Conservation (phyloP, 2,797 vertebrate species). For the Acestrorhynchus altus region DNA sequence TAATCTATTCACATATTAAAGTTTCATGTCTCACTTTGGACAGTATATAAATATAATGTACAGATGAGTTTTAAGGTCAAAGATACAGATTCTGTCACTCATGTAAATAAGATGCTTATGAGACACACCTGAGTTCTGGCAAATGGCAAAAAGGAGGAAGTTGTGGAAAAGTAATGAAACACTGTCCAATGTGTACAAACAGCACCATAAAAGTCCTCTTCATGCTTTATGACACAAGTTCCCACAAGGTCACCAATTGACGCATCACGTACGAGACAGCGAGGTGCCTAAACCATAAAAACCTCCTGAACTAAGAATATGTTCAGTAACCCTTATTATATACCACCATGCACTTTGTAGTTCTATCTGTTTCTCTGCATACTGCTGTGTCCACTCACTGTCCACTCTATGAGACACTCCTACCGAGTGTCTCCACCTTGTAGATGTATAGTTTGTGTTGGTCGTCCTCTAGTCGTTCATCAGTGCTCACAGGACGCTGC, state of each 20-base stretch:
- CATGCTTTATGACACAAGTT: constrained; percentile 19
- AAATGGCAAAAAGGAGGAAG: constrained; percentile 43
- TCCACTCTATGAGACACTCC: too few relatives aligned
- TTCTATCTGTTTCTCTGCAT: too few relatives aligned
- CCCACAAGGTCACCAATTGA: constrained; percentile 44
- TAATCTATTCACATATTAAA: too few relatives aligned
- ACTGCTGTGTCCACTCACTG: too few relatives aligned
- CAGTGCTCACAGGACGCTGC: too few relatives aligned
- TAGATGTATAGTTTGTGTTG: too few relatives aligned
- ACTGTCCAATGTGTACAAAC: neutral
- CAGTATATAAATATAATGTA: neutral
- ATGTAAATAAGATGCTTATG: neutral
- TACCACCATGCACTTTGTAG: too few relatives aligned
- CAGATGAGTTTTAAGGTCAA: neutral
- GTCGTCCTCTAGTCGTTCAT: too few relatives aligned
- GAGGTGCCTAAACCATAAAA: constrained; percentile 15
- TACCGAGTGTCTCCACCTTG: too few relatives aligned
- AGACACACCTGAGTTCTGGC: neutral
- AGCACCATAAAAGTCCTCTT: constrained; percentile 40
- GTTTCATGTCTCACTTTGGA: too few relatives aligned
- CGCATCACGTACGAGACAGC: constrained; percentile 6
- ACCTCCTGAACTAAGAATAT: neutral
- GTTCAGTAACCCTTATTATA: constrained; percentile 31
- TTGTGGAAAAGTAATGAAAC: constrained; percentile 24
- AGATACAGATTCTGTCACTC: neutral